These are phyloP conservation scores for Dendronephthya gigantea DNA, from an alignment of 64 coral and sea anemone genomes.

Conservation along the genomic window DNA sequence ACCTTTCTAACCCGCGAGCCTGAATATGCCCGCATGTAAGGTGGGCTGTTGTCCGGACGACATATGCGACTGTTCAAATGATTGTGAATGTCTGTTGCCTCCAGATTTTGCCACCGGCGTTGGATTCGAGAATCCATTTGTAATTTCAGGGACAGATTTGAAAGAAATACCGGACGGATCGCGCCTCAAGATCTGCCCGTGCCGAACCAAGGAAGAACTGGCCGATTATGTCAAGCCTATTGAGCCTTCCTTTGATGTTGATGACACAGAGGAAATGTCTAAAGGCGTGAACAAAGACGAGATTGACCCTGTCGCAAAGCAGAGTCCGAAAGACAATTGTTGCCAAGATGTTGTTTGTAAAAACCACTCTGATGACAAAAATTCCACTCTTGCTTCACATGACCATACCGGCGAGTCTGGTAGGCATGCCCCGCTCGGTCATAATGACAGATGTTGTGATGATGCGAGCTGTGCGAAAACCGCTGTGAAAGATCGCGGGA, in stretches of 20 bases:
- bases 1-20: not conserved
- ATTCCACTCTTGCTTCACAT: not conserved
- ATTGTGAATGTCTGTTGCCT: not conserved
- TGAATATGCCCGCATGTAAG: conserved; percentile 1
- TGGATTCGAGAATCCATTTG: not conserved
- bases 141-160: not conserved
- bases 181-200: not conserved
- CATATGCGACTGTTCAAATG: not conserved
- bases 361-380: not conserved
- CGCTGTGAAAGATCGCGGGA: no score
- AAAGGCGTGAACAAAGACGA: not conserved
- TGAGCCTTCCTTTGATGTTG: not conserved
- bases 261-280: no score
- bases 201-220: not conserved
- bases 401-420: not conserved
- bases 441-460: no score
- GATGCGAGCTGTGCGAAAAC: no score
- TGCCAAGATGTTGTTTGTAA: not conserved
- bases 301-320: not conserved
- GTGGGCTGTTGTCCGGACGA: not conserved
- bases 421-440: no score
- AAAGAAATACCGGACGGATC: not conserved
- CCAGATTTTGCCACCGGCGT: not conserved
- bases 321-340: not conserved
- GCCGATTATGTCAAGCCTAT: not conserved